Conservation (phyloP, 2,113 vertebrate genomes). For the Leptosomus discolor region DNA sequence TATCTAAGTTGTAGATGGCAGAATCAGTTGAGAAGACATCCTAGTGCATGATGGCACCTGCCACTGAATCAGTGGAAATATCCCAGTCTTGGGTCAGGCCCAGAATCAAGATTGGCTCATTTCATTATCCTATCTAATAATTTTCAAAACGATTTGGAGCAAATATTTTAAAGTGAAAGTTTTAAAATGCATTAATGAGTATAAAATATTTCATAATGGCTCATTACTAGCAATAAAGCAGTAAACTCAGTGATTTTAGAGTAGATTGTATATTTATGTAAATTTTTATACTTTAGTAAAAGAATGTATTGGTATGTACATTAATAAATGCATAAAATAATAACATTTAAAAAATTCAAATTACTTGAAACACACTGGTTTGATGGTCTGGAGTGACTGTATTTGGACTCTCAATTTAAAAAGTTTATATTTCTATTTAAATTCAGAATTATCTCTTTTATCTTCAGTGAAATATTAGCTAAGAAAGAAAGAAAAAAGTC, state of each 20-base stretch:
- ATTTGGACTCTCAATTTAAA: neutral
- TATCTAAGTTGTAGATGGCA: neutral
- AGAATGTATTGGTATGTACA: neutral
- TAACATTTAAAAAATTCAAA: neutral
- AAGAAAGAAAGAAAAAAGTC: neutral
- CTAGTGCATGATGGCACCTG: neutral
- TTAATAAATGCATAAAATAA: neutral
- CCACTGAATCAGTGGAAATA: neutral
- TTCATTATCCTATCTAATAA: neutral
- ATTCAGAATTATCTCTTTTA: neutral
- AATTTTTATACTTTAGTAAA: neutral
- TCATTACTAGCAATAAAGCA: neutral
- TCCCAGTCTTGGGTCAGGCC: neutral
- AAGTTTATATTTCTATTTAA: neutral
- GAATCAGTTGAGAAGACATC: neutral
- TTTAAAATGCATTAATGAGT: neutral
- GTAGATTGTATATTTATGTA: neutral
- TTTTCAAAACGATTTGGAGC: neutral
- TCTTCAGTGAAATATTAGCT: neutral
- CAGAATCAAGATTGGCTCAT: neutral
- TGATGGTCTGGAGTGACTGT: neutral
- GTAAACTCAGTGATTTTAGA: neutral
- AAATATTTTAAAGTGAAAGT: neutral
- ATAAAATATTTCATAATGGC: neutral
- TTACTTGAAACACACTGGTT: neutral